Evolutionary conservation across 2,113 vertebrate genomes (phyloP), one percentile per base, ranked within the genome.

Genomic region (Cyanoramphus novaezelandiae): DNA sequence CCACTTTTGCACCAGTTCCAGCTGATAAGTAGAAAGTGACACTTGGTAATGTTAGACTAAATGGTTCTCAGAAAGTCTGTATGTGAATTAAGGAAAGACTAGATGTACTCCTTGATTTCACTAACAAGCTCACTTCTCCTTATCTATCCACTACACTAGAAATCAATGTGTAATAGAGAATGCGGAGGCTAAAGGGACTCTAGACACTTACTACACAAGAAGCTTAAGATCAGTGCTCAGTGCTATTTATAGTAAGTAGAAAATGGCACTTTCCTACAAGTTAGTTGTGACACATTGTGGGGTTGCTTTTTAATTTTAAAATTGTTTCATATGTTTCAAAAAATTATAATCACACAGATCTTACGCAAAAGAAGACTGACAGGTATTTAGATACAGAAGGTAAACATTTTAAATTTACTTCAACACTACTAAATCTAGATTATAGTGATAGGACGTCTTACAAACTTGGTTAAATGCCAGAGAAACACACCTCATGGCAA

Each of bases 151-250:
- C 41, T 84, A 64, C 83, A 72, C 69, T 82, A 85, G 92, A 94
- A 95, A 94, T 96, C 91, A 93, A 93, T 77, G 80, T 60, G 80
- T 81, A 95, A 90, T 50, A 78, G 80, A 64, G 83, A 92, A 95
- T 16, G 19, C 0, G 0, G 80, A 78, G 31, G 43, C 46, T 91
- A 90, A 92, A 67, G 60, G 29, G 20, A 44, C 57, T 91, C 77
- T 29, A 79, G 81, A 49, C 60, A 82, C 86, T 89, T 91, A 89
- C 79, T 84, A 64, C 70, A 87, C 35, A 57, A 55, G 70, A 82
- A 86, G 60, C 33, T 91, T 77, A 57, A 76, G 7, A 31, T 92
- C 53, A 82, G n/a, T 62, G 47, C 44, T 89, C 53, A 79, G 31
- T 62, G 47, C 37, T 87, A 41, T 69, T 91, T 93, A 72, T 29